Percentiles rank a stretch among this genome's conserved stretches.
These are phyloP conservation scores for Steinernema feltiae DNA, from an alignment of 1,140 invertebrate genomes.

Conservation along the genomic window DNA sequence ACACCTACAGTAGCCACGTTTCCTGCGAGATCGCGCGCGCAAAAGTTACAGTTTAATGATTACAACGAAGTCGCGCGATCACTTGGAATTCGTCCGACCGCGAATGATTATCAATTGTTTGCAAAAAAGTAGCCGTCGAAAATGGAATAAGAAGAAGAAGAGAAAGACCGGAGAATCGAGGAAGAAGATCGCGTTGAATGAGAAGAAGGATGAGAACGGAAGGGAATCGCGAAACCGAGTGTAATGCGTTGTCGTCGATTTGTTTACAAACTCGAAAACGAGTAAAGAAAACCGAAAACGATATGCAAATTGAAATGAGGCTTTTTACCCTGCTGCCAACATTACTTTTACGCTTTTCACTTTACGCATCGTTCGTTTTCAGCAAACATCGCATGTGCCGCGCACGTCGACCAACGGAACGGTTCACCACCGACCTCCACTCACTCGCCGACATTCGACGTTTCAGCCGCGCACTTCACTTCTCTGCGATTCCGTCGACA, in stretches of 20 bases:
- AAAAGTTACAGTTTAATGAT: constrained; percentile 11
- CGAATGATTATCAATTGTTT: constrained; percentile 5
- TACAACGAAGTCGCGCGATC: constrained; percentile 8
- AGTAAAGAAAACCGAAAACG: too few species aligned
- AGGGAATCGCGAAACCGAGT: too few species aligned
- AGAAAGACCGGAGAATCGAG: not conserved
- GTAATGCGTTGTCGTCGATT: too few species aligned
- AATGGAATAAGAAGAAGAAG: not conserved
- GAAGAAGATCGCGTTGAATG: not conserved
- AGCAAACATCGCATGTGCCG: constrained; percentile 12
- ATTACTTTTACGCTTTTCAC: not conserved
- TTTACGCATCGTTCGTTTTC: constrained; percentile 2
- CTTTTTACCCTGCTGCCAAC: too few species aligned
- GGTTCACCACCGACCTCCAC: constrained; percentile 10
- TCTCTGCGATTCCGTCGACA: not conserved
- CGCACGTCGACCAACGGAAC: constrained; percentile 10
- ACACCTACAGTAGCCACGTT: constrained; percentile 18
- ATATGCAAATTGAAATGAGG: too few species aligned
- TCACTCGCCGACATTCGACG: constrained; percentile 40
- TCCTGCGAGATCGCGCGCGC: constrained; percentile 7
- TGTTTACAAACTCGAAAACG: not conserved
- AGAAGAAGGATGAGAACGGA: not conserved
- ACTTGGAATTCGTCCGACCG: not conserved
- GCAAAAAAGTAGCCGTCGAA: not conserved
- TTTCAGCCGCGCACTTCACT: constrained; percentile 34